Base-by-base conservation (phyloP, 2,888 invertebrate genomes). In the Pasiphila rectangulata region DNA sequence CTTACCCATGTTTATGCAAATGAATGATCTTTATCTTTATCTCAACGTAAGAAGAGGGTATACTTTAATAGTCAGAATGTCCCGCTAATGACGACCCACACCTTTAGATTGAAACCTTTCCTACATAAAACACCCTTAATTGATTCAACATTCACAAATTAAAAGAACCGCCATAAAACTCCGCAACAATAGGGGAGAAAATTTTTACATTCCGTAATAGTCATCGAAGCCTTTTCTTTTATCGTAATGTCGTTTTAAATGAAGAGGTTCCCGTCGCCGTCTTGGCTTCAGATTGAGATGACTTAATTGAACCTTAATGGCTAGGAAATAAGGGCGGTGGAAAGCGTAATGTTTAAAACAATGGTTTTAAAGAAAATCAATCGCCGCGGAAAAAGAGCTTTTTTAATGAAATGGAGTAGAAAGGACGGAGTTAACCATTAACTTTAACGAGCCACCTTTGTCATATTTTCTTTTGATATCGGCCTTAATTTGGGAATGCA, bases 371-470 rank as follows among this genome's bases (percentile, higher is more conserved):
- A 72, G 70, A 71, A 72, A 84, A 83, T 82, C 83, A 82, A 86
- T 83, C 76, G 82, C 64, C 66, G 65, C 67, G 75, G 67, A 74
- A 81, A 74, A 72, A 71, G 71, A 71, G 63, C 51, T 81, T 84
- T 83, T 85, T 83, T 83, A 81, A 85, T 81, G 74, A 83, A 85
- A 85, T 82, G 74, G 71, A 75, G 71, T 74, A 82, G 78, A 81
- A 83, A 78, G 74, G 70, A 68, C 66, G 74, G 75, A 76, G 75
- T 77, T 78, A 77, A 59, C 80, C 80, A 79, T 85, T 85, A 78
- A 69, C 64, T 74, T 76, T 83, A 85, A 83, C 77, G 84, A 83
- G 77, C 61, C 64, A 78, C 75, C 81, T 81, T 83, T 83, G 81
- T 85, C 83, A 85, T 84, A 82, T 83, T 83, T 77, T 76, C 81